These are phyloP conservation scores for Penaeus monodon DNA, from an alignment of 2,888 invertebrate species.

Conservation along the genomic window DNA sequence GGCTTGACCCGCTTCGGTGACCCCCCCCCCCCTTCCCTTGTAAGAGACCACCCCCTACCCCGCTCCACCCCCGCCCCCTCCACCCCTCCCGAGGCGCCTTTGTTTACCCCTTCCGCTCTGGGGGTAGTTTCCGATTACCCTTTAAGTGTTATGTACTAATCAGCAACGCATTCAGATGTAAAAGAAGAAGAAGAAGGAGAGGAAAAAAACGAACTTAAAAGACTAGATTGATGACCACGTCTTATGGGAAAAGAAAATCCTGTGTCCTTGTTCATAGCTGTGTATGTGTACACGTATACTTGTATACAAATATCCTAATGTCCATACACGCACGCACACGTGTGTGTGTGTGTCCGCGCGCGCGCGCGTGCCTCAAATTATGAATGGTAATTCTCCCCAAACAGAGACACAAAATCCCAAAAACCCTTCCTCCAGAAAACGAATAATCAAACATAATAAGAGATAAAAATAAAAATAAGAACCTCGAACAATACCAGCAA, in stretches of 20 bases:
- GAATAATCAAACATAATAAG: too few relatives aligned
- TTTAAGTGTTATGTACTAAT: constrained; percentile 28
- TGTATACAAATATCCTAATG: not conserved
- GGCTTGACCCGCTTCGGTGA: not conserved
- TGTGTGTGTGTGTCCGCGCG: not conserved
- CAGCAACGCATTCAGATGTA: constrained; percentile 8
- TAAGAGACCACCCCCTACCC: not conserved
- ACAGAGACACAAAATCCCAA: too few relatives aligned
- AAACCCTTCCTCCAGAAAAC: too few relatives aligned
- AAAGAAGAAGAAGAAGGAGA: too few relatives aligned
- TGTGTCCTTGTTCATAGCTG: not conserved
- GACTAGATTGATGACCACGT: too few relatives aligned
- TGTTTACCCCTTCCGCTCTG: constrained; percentile 24
- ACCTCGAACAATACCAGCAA: too few relatives aligned
- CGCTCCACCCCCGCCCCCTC: not conserved
- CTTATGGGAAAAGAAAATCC: too few relatives aligned
- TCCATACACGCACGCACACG: not conserved
- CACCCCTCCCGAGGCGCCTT: constrained; percentile 4
- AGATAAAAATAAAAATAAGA: too few relatives aligned
- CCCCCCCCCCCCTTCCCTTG: not conserved
- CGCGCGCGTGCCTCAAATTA: not conserved
- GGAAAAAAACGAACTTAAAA: too few relatives aligned
- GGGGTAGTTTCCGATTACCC: constrained; percentile 27
- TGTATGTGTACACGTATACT: not conserved
- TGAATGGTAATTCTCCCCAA: too few relatives aligned